Evolutionary conservation across 2,113 vertebrate species (phyloP).

Genomic region (Siniperca chuatsi): DNA sequence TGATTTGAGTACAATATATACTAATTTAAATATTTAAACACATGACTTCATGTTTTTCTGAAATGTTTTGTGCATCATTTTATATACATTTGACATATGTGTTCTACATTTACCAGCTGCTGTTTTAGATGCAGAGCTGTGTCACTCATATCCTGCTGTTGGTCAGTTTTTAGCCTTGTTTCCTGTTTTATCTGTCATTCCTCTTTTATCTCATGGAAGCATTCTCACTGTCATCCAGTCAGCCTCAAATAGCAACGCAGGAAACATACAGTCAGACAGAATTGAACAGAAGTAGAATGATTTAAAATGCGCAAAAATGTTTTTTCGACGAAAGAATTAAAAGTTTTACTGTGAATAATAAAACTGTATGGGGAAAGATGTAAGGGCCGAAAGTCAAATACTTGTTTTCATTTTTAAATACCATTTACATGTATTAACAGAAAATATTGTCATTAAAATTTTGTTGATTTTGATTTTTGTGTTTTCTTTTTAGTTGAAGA

Average conservation of each 20-base stretch:
- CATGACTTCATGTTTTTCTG: too few species aligned
- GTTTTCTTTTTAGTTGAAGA: not conserved
- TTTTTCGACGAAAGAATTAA: not conserved
- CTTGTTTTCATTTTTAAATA: not conserved
- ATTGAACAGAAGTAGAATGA: too few species aligned
- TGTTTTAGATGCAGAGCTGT: not conserved
- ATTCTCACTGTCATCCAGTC: not conserved
- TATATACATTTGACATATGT: not conserved
- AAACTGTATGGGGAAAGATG: not conserved
- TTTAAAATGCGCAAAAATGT: not conserved
- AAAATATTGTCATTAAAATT: not conserved
- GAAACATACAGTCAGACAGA: not conserved
- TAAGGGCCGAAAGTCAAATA: not conserved
- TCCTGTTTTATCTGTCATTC: slow-evolving; percentile 53
- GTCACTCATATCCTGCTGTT: slow-evolving; percentile 27
- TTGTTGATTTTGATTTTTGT: not conserved
- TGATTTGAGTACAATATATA: too few species aligned
- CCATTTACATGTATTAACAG: not conserved
- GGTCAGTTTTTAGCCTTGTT: slow-evolving; percentile 3
- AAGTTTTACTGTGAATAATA: not conserved
- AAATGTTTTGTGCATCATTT: too few species aligned
- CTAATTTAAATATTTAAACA: too few species aligned
- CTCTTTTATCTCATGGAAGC: slow-evolving; percentile 64
- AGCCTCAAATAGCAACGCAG: not conserved
- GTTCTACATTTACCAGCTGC: not conserved